Base-by-base conservation (phyloP, 2,888 invertebrate species). In the Tetrapedia diversipes region DNA sequence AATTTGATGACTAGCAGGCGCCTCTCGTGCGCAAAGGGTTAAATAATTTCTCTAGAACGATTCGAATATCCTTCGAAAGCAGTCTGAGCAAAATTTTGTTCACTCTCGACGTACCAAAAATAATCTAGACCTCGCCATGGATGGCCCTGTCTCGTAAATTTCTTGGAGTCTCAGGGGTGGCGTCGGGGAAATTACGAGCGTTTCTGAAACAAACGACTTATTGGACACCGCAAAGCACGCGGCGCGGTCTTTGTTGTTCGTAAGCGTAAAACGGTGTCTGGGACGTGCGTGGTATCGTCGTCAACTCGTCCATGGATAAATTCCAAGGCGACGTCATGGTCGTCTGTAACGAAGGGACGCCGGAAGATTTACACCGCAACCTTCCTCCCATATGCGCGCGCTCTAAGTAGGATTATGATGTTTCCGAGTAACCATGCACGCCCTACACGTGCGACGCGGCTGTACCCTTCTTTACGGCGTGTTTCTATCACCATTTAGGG, bases 391-490 rank as follows among this genome's bases (percentile, higher is more conserved):
- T 82, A 71, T 78, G 76, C 29, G 56, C 54, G 19, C 45, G 37
- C 51, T 65, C 65, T 60, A 67, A 63, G 54, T 49, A 64, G 85
- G 88, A 89, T 89, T 89, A 89, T 89, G 89, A 89, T 85, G 84
- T 89, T 89, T 89, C 88, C 84, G 56, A 89, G 89, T 87, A 89
- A 85, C 80, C 56, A 27, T 79, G 77, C 82, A 79, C 77, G 76
- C 80, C 78, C 80, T 66, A 34, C 81, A 75, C 86, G 82, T 83
- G 84, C 76, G 69, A 51, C 39, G 19, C 63, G 63, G 10, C n/a
- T 19, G 61, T 34, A 53, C 41, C 66, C 67, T 71, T 29, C 41
- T 76, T 82, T 68, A 74, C 39, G 37, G 63, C 73, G n/a, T 61
- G 29, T 64, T 56, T 32, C 39, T 19, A 27, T 4, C 34, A 19